A percentile compares a stretch with the other conserved stretches of the same genome.
phyloP scores from a whole-genome alignment of 1,140 invertebrate species.

The Scaptomyza hsui region DNA sequence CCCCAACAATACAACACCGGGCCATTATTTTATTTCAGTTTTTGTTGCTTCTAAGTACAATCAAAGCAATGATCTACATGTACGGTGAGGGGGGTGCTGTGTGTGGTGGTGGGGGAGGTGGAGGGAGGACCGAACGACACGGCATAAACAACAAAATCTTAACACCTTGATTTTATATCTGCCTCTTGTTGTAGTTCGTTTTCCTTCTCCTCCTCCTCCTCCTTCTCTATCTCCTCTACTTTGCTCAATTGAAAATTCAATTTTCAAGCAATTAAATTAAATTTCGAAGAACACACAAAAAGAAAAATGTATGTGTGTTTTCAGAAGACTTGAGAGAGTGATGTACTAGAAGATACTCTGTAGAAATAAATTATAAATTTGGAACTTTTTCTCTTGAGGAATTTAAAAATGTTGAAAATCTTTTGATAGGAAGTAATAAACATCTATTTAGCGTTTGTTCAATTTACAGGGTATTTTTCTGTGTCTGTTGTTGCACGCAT shows the following conservation, averaged over 20 bases:
- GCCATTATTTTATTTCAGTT: constrained; percentile 29
- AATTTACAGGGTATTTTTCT: constrained; percentile 28
- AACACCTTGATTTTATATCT: constrained; percentile 22
- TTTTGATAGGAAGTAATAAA: too few species aligned
- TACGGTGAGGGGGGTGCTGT: neutral
- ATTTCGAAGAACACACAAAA: constrained; percentile 69
- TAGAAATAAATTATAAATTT: too few species aligned
- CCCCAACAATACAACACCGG: neutral
- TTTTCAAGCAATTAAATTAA: constrained; percentile 73
- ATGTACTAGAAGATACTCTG: neutral
- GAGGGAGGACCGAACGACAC: neutral
- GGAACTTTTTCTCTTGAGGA: too few species aligned
- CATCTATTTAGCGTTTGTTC: too few species aligned
- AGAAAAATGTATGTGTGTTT: constrained; percentile 12
- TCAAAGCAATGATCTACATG: constrained; percentile 41
- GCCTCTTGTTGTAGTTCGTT: constrained; percentile 28
- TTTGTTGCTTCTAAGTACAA: constrained; percentile 47
- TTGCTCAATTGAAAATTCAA: constrained; percentile 71
- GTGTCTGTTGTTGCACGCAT: constrained; percentile 11
- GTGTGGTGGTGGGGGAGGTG: neutral
- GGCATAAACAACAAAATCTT: constrained; percentile 32
- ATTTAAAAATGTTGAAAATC: too few species aligned
- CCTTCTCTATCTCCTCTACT: constrained; percentile 24
- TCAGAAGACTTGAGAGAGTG: neutral
- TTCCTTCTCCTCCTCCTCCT: constrained; percentile 11